Evolutionary conservation across 1,140 invertebrate genomes (phyloP), one percentile per base, ranked within the genome.

Genomic region (Chionoecetes opilio): DNA sequence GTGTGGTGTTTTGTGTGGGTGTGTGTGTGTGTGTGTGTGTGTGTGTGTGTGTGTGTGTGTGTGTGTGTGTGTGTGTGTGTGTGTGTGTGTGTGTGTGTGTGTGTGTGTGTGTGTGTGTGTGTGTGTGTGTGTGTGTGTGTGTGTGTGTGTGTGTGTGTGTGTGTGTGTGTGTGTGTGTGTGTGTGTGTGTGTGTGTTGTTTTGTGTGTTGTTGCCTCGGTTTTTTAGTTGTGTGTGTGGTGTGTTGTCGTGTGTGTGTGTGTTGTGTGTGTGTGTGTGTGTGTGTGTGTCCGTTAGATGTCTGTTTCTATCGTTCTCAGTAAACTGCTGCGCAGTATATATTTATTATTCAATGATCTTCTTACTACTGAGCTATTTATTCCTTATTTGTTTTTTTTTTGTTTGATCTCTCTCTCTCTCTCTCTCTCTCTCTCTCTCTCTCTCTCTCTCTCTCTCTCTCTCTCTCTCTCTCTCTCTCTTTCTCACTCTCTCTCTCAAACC

Each of bases 391-490:
- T 46, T 46, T 46, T 14, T 46, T 46, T 14, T 46, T 46, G 14
- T 84, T 84, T 37, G 6, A 14, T 32, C 8, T 86, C 84, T 37
- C 5, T 37, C 29, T 86, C 84, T 37, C 31, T 37, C 84, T 86
- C 84, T 37, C 29, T 37, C 84, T 86, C 84, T 38, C 32, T 87
- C 85, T 37, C 85, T 87, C 32, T 38, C 85, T 34, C 32, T 26
- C 31, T 35, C 82, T 35, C 34, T 31, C 38, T 26, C 29, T 34
- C 88, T 31, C 17, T 34, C 88, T 21, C 38, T 90, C 2, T 31
- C 21, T 14, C 41, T 31, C 38, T 31, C 88, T 14, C n/a, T 53
- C 38, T 26, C 88, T 34, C n/a, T 53, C 88, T 26, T 6, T 46
- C 88, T 53, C 38, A n/a, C 14, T 8, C 26, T 29, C 38, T 21